Conservation (phyloP, 2,797 vertebrate species). For the Tenualosa thibaudeaui region DNA sequence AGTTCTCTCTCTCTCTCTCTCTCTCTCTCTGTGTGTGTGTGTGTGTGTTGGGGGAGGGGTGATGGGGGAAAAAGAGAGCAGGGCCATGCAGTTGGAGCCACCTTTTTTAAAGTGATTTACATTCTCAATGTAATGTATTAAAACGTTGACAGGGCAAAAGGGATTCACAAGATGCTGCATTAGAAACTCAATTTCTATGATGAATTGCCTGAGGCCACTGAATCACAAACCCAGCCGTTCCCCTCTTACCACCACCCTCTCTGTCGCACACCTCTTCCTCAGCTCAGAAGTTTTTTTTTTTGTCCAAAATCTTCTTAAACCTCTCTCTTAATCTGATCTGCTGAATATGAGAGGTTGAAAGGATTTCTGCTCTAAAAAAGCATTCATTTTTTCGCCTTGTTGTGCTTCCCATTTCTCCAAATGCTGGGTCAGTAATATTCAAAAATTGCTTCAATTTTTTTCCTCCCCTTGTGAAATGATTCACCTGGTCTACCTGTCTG, state of each 20-base stretch:
- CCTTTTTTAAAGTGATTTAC: constrained; percentile 91
- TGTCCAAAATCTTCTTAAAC: constrained; percentile 99
- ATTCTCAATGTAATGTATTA: constrained; percentile 99
- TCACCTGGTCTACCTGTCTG: constrained; percentile 49
- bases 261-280: constrained; percentile 80
- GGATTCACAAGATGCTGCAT: constrained; percentile 99
- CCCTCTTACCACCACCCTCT: constrained; percentile 70
- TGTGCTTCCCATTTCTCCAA: constrained; percentile 94
- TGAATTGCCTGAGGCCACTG: constrained; percentile 99
- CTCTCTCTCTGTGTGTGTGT: constrained; percentile 8
- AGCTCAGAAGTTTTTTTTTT: constrained; percentile 87
- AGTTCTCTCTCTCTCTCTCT: not conserved
- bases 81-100: constrained; percentile 72
- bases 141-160: constrained; percentile 99
- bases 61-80: constrained; percentile 41
- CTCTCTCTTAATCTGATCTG: constrained; percentile 99
- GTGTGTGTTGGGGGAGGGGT: constrained; percentile 17
- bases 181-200: constrained; percentile 99
- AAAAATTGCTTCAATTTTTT: constrained; percentile 84
- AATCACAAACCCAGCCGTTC: constrained; percentile 86
- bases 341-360: constrained; percentile 98
- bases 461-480: constrained; percentile 45
- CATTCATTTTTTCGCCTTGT: constrained; percentile 96
- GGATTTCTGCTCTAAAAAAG: constrained; percentile 96
- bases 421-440: constrained; percentile 99